Evolutionary conservation across 1,140 invertebrate species (phyloP).

Genomic region (Leptonema lineaticorne): DNA sequence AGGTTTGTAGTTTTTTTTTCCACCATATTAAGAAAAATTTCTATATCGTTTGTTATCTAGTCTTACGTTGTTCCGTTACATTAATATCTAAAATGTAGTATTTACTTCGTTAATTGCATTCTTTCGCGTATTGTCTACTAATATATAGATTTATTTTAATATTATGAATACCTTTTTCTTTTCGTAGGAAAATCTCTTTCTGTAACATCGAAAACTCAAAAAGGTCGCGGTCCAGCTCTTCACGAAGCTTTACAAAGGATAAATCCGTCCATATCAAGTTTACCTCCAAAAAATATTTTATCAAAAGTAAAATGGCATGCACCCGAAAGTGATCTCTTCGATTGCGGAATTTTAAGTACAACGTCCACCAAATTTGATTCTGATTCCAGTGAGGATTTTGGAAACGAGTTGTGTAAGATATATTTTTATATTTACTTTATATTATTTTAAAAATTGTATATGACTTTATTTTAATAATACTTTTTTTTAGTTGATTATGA

Average conservation of each 20-base stretch:
- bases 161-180: neutral
- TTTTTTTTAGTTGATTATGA: slow-evolving; percentile 41
- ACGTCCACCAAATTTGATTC: slow-evolving; percentile 11
- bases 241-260: slow-evolving; percentile 57
- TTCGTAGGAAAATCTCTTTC: slow-evolving; percentile 37
- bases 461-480: neutral
- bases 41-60: neutral
- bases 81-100: neutral
- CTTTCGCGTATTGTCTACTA: too few relatives aligned
- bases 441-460: neutral
- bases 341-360: slow-evolving; percentile 48
- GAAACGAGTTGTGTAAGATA: neutral
- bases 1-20: slow-evolving; percentile 30
- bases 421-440: neutral
- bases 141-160: too few relatives aligned
- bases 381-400: slow-evolving; percentile 16
- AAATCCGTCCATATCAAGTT: slow-evolving; percentile 38
- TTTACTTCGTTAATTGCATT: neutral
- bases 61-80: neutral
- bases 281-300: neutral
- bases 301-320: slow-evolving; percentile 49
- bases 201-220: neutral
- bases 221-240: slow-evolving; percentile 50
- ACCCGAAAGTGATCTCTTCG: slow-evolving; percentile 51
- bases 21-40: neutral